These are phyloP conservation scores for Neuroterus valhalla DNA, from an alignment of 1,140 invertebrate species.

Conservation along the genomic window DNA sequence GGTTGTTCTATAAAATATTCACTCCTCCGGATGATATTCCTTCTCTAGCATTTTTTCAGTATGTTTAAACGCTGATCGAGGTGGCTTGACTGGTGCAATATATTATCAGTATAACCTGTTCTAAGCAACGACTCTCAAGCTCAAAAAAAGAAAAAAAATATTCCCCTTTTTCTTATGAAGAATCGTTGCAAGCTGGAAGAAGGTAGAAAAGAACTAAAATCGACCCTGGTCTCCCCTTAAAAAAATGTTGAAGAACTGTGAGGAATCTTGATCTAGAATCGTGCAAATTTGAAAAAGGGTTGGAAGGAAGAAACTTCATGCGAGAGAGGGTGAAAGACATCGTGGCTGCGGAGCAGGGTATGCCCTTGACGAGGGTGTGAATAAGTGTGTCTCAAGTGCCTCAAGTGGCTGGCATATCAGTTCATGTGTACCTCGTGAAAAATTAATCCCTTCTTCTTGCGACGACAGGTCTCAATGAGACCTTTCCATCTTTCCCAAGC, in stretches of 20 bases:
- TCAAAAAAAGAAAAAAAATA: no score
- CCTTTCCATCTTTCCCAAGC: background rate
- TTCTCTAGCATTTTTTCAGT: conserved; percentile 44
- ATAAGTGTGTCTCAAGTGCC: conserved; percentile 67
- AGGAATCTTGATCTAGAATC: background rate
- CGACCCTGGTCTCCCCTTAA: no score
- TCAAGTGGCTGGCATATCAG: conserved; percentile 58
- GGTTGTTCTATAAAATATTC: conserved; percentile 53
- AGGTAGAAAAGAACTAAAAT: no score
- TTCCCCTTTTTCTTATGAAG: no score
- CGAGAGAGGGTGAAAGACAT: conserved; percentile 39
- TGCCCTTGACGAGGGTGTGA: conserved; percentile 64
- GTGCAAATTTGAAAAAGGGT: conserved; percentile 11
- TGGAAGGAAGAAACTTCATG: background rate
- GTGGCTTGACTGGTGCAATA: background rate
- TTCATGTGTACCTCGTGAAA: conserved; percentile 45
- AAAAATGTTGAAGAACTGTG: no score
- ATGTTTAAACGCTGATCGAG: background rate
- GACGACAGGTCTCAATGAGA: background rate
- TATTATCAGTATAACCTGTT: background rate
- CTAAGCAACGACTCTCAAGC: background rate
- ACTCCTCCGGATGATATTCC: conserved; percentile 44
- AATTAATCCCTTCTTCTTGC: conserved; percentile 57
- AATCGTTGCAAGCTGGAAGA: no score
- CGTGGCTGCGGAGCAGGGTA: conserved; percentile 41